Percentiles rank a stretch among this genome's conserved stretches.
Conservation (phyloP, 2,888 invertebrate species). For the Eurytoma adleriae region DNA sequence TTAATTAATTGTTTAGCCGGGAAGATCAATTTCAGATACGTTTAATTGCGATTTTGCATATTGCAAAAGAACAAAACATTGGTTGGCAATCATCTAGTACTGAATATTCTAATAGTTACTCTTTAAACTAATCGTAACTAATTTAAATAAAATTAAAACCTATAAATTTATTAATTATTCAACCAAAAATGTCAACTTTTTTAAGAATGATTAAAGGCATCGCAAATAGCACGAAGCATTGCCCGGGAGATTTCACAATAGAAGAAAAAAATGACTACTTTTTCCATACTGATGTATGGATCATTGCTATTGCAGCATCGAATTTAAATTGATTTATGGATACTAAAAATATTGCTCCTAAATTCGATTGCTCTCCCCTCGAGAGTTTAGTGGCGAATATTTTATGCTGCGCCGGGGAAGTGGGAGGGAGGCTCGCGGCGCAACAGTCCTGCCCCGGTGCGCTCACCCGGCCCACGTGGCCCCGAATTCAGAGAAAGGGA, state of each 20-base stretch:
- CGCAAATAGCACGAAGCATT: background rate
- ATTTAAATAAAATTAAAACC: too few relatives aligned
- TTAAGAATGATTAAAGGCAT: too few relatives aligned
- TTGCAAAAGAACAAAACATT: background rate
- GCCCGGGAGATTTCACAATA: background rate
- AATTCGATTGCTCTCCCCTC: slow-evolving; percentile 16
- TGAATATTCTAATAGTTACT: too few relatives aligned
- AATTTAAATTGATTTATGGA: slow-evolving; percentile 30
- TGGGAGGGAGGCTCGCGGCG: slow-evolving; percentile 53
- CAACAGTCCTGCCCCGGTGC: slow-evolving; percentile 56
- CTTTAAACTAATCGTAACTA: too few relatives aligned
- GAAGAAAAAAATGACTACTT: slow-evolving; percentile 1
- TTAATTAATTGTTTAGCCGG: too few relatives aligned
- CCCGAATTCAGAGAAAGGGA: slow-evolving; percentile 55
- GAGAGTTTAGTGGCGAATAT: background rate
- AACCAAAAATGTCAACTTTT: too few relatives aligned
- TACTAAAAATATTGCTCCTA: slow-evolving; percentile 18
- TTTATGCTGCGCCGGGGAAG: slow-evolving; percentile 8
- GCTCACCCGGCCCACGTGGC: slow-evolving; percentile 64
- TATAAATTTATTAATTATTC: too few relatives aligned
- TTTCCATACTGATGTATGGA: slow-evolving; percentile 6
- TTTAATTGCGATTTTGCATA: background rate
- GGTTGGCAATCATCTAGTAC: too few relatives aligned
- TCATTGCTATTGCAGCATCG: slow-evolving; percentile 22
- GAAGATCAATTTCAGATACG: background rate